Evolutionary conservation across 2,888 invertebrate genomes (phyloP).

Genomic region (Hyposoter dolosus): DNA sequence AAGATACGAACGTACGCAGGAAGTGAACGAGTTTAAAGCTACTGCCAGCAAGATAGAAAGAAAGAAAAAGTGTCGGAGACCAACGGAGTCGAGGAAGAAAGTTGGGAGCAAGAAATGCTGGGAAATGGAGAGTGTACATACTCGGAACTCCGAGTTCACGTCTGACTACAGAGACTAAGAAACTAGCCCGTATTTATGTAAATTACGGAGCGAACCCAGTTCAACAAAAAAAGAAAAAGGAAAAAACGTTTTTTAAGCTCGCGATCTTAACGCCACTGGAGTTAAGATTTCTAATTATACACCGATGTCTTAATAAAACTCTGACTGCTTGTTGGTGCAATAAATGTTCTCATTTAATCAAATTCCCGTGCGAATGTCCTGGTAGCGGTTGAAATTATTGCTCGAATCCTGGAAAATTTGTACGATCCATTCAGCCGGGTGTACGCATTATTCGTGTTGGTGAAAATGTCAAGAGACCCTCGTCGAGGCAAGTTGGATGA

Average conservation of each 20-base stretch:
- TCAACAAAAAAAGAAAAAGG: neutral
- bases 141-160: neutral
- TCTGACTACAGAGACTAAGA: slow-evolving; percentile 11
- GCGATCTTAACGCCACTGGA: neutral
- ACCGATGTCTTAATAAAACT: neutral
- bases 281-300: neutral
- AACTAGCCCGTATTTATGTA: slow-evolving; percentile 24
- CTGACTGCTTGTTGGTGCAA: neutral
- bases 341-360: neutral
- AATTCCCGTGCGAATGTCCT: neutral
- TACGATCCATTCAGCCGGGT: too few relatives aligned
- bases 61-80: neutral
- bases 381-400: neutral
- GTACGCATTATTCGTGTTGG: slow-evolving; percentile 11
- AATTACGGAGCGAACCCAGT: slow-evolving; percentile 4
- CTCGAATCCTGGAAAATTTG: neutral
- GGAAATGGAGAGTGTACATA: neutral
- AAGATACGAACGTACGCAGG: slow-evolving; percentile 11
- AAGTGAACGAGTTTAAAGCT: slow-evolving; percentile 13
- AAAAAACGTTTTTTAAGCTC: slow-evolving; percentile 1
- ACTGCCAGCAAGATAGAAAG: neutral
- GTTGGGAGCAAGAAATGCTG: slow-evolving; percentile 9
- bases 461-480: slow-evolving; percentile 15
- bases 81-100: neutral
- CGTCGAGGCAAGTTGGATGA: neutral